A percentile compares a stretch with the other conserved stretches of the same genome.
These are phyloP conservation scores for Odontesthes bonariensis DNA, from an alignment of 2,113 vertebrate genomes.

Conservation along the genomic window DNA sequence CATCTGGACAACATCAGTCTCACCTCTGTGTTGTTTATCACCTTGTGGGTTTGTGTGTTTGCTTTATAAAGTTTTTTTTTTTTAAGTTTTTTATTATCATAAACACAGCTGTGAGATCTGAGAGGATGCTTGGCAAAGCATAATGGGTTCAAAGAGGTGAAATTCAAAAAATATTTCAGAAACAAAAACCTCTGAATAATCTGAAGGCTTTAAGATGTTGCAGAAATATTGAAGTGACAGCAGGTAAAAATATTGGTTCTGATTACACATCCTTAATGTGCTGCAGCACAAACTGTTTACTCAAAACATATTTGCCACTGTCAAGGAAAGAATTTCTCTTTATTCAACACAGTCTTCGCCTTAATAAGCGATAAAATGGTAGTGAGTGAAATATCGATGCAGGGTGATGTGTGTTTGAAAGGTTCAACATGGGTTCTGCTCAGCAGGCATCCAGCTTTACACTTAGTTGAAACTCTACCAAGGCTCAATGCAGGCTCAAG, in stretches of 20 bases:
- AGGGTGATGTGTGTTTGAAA: conserved; percentile 38
- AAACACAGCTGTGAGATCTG: conserved; percentile 13
- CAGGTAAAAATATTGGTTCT: no score
- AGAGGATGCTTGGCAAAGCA: conserved; percentile 32
- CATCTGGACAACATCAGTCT: conserved; percentile 54
- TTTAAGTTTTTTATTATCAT: neutral
- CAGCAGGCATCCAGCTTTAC: neutral
- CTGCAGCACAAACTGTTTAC: neutral
- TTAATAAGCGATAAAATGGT: conserved; percentile 26
- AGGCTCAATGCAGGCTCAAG: conserved; percentile 14
- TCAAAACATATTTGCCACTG: neutral
- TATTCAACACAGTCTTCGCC: neutral
- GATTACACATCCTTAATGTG: neutral
- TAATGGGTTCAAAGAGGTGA: conserved; percentile 33
- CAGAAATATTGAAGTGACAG: conserved; percentile 1
- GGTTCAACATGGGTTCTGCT: conserved; percentile 27
- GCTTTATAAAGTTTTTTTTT: neutral
- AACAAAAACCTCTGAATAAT: conserved; percentile 5
- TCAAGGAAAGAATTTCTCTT: conserved; percentile 5
- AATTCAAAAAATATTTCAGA: conserved; percentile 4
- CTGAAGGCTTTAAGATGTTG: conserved; percentile 1
- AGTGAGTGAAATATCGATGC: conserved; percentile 19
- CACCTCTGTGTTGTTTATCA: conserved; percentile 34
- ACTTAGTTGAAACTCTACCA: conserved; percentile 13
- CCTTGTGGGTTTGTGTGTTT: neutral